These are phyloP conservation scores for Auanema sp. DNA, from an alignment of 2,888 invertebrate genomes.

Conservation along the genomic window DNA sequence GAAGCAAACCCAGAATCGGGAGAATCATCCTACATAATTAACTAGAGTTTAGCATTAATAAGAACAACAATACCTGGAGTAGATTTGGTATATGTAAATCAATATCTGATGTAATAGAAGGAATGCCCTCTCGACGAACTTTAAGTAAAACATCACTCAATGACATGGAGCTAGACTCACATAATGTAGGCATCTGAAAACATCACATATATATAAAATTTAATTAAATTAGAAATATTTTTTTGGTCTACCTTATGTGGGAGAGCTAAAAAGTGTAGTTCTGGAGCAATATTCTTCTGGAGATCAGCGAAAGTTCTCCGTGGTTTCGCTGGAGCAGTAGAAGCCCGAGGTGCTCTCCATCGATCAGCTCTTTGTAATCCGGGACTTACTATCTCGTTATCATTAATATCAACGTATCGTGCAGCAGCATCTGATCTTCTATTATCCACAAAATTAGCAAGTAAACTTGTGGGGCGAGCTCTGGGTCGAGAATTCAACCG, in stretches of 20 bases:
- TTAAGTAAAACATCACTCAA: conserved; percentile 35
- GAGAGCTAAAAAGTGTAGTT: conserved; percentile 60
- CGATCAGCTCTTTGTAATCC: conserved; percentile 8
- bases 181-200: conserved; percentile 45
- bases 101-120: conserved; percentile 37
- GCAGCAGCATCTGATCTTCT: conserved; percentile 12
- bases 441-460: conserved; percentile 53
- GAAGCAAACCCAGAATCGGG: conserved; percentile 63
- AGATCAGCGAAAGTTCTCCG: conserved; percentile 59
- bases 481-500: conserved; percentile 5
- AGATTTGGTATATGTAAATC: conserved; percentile 21
- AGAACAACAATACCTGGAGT: conserved; percentile 21
- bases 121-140: conserved; percentile 34
- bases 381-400: conserved; percentile 58
- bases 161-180: conserved; percentile 43
- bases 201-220: not conserved
- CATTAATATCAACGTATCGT: conserved; percentile 58
- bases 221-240: not conserved
- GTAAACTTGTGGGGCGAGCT: conserved; percentile 44
- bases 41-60: not conserved
- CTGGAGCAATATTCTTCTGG: conserved; percentile 40
- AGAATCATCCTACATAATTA: conserved; percentile 26
- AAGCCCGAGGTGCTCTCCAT: conserved; percentile 7
- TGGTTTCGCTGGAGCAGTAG: conserved; percentile 25
- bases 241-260: conserved; percentile 50